Evolutionary conservation across 2,113 vertebrate genomes (phyloP).

Genomic region (Picathartes gymnocephalus): DNA sequence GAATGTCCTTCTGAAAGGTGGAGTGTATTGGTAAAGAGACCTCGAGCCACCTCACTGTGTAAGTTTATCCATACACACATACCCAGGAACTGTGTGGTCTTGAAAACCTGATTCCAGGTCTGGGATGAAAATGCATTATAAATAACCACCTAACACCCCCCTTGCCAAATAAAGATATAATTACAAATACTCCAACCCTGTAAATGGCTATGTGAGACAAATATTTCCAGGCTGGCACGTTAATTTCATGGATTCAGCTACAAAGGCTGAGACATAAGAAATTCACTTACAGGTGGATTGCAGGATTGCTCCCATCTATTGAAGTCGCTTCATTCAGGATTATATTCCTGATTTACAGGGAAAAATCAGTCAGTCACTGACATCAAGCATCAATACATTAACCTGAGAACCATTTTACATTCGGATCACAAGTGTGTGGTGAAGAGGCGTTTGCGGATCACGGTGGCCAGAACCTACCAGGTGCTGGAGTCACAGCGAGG

Average conservation of each 20-base stretch:
- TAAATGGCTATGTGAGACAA: neutral
- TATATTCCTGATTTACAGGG: neutral
- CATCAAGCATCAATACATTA: accelerated
- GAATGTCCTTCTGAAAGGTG: accelerated
- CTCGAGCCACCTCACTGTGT: accelerated
- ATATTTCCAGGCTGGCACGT: neutral
- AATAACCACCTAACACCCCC: neutral
- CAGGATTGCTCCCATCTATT: neutral
- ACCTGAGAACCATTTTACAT: neutral
- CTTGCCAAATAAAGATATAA: neutral
- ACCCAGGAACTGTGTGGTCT: neutral
- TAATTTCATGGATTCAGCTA: neutral
- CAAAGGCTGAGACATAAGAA: neutral
- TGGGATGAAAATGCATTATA: neutral
- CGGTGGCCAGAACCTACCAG: neutral
- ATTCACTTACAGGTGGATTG: neutral
- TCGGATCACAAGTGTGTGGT: accelerated
- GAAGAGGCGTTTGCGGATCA: neutral
- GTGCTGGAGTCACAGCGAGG: accelerated
- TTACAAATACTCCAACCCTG: neutral
- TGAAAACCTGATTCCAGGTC: neutral
- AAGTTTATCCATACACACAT: neutral
- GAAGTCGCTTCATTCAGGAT: neutral
- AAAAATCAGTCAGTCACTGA: neutral
- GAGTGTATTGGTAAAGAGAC: neutral